Evolutionary conservation across 2,888 invertebrate species (phyloP).

Genomic region (Sycophila texana): DNA sequence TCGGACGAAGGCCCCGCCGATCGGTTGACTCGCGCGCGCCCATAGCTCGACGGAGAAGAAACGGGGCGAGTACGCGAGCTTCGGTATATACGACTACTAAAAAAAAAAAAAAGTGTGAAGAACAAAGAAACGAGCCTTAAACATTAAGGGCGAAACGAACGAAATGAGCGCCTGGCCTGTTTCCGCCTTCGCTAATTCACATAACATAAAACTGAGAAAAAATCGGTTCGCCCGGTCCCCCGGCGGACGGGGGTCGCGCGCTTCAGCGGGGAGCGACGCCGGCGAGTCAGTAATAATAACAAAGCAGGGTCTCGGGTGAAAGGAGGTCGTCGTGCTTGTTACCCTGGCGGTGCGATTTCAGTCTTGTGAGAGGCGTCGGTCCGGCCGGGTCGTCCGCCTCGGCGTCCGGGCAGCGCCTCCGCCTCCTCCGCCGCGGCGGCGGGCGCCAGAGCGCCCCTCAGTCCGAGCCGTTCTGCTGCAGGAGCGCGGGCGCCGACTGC

Average conservation of each 20-base stretch:
- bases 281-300: constrained; percentile 43
- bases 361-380: constrained; percentile 60
- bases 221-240: neutral
- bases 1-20: neutral
- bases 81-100: constrained; percentile 33
- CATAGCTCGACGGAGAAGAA: constrained; percentile 50
- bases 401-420: constrained; percentile 36
- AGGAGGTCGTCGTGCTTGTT: constrained; percentile 61
- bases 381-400: neutral
- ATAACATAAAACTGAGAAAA: too few species aligned
- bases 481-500: constrained; percentile 77
- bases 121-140: neutral
- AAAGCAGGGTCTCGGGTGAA: constrained; percentile 54
- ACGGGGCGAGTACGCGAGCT: constrained; percentile 38
- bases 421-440: constrained; percentile 30
- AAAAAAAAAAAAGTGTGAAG: neutral
- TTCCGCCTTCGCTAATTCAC: too few species aligned
- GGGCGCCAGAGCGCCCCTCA: constrained; percentile 72
- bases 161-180: neutral
- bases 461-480: constrained; percentile 89
- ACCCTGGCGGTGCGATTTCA: constrained; percentile 63
- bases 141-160: neutral
- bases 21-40: neutral
- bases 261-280: neutral
- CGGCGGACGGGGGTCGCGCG: neutral